A percentile compares a stretch with the other conserved stretches of the same genome.
These are phyloP conservation scores for Hirundichthys speculiger DNA, from an alignment of 2,113 vertebrate genomes.

Conservation along the genomic window DNA sequence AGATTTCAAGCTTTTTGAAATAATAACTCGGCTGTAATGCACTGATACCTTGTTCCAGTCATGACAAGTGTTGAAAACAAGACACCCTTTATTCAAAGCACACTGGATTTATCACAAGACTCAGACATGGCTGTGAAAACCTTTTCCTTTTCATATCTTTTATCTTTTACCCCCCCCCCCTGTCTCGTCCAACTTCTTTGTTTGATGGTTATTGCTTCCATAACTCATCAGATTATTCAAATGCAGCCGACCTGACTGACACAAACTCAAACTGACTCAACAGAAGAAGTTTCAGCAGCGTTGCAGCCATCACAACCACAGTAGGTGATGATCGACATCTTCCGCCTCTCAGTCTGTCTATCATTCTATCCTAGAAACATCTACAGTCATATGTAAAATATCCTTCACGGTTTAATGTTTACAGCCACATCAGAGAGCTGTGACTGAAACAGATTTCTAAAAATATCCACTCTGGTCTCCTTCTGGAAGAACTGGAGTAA, in stretches of 20 bases:
- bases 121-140: slow-evolving; percentile 50
- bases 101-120: slow-evolving; percentile 20
- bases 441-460: too few relatives aligned
- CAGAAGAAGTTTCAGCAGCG: too few relatives aligned
- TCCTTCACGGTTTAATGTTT: too few relatives aligned
- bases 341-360: too few relatives aligned
- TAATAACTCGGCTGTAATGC: not conserved
- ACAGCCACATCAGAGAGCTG: too few relatives aligned
- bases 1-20: slow-evolving; percentile 4
- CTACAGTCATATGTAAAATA: too few relatives aligned
- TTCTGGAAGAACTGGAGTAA: too few relatives aligned
- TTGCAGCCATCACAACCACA: too few relatives aligned
- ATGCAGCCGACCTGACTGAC: slow-evolving; percentile 39
- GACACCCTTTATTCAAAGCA: not conserved
- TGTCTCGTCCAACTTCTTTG: slow-evolving; percentile 36
- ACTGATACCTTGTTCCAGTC: not conserved
- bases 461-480: too few relatives aligned
- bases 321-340: too few relatives aligned
- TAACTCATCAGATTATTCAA: slow-evolving; percentile 52
- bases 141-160: slow-evolving; percentile 32
- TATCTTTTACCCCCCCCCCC: too few relatives aligned
- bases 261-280: slow-evolving; percentile 9
- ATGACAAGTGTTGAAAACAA: slow-evolving; percentile 22
- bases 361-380: too few relatives aligned
- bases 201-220: slow-evolving; percentile 48